Evolutionary conservation across 2,797 vertebrate species (phyloP).

Genomic region (Gorsachius magnificus): DNA sequence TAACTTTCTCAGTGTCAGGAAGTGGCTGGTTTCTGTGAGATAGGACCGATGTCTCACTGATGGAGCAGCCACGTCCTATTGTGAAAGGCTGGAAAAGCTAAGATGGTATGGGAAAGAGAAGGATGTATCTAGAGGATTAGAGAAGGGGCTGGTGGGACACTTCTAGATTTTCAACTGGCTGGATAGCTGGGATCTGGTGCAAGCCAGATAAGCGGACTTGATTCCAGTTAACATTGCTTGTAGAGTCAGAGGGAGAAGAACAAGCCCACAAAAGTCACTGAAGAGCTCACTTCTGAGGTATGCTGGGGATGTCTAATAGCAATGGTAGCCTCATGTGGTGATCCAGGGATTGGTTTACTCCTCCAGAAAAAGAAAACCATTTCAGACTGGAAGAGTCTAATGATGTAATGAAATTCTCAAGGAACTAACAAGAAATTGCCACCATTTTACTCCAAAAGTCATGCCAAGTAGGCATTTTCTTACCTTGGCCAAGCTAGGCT

Average conservation of each 20-base stretch:
- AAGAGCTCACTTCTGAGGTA: not conserved
- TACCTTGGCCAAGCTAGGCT: not conserved
- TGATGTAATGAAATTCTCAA: not conserved
- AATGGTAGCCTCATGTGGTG: not conserved
- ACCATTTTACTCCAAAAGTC: not conserved
- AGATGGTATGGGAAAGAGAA: not conserved
- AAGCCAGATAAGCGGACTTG: not conserved
- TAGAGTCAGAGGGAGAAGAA: not conserved
- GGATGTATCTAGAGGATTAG: accelerated
- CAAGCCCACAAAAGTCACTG: not conserved
- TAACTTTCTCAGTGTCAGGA: not conserved
- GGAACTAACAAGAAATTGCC: not conserved
- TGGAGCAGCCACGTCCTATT: not conserved
- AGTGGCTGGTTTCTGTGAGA: not conserved
- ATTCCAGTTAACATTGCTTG: not conserved
- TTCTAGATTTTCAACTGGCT: not conserved
- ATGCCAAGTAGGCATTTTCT: not conserved
- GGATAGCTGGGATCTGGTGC: not conserved
- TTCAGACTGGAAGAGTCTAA: not conserved
- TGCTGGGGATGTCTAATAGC: not conserved
- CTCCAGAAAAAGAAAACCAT: not conserved
- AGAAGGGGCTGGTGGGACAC: not conserved
- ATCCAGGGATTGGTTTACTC: not conserved
- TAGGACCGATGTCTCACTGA: not conserved
- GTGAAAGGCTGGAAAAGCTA: not conserved